phyloP scores from a whole-genome alignment of 2,797 vertebrate species.

The Alca torda region DNA sequence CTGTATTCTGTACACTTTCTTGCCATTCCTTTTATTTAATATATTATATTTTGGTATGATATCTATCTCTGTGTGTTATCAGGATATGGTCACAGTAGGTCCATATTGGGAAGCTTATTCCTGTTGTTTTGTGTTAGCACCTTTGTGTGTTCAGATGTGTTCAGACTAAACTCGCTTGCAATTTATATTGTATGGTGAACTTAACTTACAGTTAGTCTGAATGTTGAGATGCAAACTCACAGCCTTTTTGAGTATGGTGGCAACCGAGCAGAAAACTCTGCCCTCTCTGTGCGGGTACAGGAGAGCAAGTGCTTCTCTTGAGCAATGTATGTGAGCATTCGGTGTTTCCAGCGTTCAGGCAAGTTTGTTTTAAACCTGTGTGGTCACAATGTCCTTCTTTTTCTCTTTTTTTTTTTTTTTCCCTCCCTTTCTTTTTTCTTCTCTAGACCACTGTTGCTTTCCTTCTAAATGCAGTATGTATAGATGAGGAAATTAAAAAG shows the following conservation, averaged over 20 bases:
- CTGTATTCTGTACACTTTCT: neutral
- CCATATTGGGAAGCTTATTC: neutral
- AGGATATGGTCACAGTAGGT: neutral
- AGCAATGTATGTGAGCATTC: neutral
- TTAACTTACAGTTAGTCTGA: neutral
- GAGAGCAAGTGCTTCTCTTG: neutral
- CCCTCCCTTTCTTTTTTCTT: neutral
- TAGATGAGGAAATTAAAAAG: neutral
- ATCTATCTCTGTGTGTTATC: neutral
- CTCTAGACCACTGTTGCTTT: neutral
- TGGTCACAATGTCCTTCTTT: neutral
- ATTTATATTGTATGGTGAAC: neutral
- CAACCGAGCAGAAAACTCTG: neutral
- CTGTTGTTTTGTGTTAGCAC: neutral
- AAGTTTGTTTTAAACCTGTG: neutral
- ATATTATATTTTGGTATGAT: neutral
- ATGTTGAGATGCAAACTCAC: neutral
- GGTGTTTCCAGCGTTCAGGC: neutral
- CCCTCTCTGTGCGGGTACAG: neutral
- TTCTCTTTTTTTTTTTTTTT: no score
- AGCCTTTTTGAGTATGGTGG: neutral
- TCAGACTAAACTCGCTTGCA: neutral
- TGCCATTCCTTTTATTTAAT: neutral
- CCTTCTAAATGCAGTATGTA: neutral
- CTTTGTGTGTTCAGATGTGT: neutral